These are phyloP conservation scores for Ceuthmochares aereus DNA, from an alignment of 2,113 vertebrate genomes.

Conservation along the genomic window DNA sequence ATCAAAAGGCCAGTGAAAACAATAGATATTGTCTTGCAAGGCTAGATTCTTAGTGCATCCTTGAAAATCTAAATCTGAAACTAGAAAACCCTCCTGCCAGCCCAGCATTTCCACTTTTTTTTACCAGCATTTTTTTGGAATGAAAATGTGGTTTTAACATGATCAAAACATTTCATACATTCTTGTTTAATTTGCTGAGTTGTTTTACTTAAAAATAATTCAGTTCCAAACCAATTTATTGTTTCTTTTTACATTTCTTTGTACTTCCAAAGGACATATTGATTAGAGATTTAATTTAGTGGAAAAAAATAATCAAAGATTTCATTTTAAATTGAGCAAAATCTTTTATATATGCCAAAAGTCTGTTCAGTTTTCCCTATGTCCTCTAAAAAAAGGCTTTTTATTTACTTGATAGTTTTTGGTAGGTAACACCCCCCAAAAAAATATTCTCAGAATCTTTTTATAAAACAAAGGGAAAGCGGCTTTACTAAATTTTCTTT, in stretches of 20 bases:
- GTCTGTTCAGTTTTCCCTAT: not conserved
- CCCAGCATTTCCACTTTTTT: not conserved
- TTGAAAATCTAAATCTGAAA: not conserved
- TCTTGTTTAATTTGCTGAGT: not conserved
- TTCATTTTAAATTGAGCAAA: not conserved
- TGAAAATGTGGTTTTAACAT: not conserved
- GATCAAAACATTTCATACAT: not conserved
- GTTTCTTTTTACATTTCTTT: not conserved
- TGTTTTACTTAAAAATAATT: not conserved
- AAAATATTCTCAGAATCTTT: not conserved
- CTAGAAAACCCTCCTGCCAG: not conserved
- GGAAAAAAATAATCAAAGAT: not conserved
- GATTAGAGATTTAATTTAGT: not conserved
- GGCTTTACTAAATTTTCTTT: not conserved
- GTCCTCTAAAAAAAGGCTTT: not conserved
- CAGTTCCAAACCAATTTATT: not conserved
- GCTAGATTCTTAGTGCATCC: not conserved
- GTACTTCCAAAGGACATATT: not conserved
- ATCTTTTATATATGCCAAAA: not conserved
- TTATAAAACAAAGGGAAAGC: not conserved
- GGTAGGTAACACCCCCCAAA: not conserved
- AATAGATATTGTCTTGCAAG: not conserved
- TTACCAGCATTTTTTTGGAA: not conserved
- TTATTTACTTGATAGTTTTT: not conserved
- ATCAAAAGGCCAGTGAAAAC: not conserved